A percentile compares a stretch with the other conserved stretches of the same genome.
phyloP scores from a whole-genome alignment of 2,113 vertebrate species.

The Chionis minor region DNA sequence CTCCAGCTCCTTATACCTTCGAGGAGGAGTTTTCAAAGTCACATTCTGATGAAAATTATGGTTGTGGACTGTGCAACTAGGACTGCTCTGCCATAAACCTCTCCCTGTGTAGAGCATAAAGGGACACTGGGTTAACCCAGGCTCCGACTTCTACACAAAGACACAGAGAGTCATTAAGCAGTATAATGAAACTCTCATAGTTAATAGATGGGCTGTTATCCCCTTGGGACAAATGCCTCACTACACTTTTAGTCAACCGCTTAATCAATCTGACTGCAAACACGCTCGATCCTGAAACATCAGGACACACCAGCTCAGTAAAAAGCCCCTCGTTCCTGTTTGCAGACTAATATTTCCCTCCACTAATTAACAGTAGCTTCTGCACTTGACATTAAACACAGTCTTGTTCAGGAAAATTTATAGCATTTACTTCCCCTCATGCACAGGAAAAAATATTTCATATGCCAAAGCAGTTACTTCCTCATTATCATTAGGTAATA shows the following conservation, averaged over 20 bases:
- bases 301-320: neutral
- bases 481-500: conserved; percentile 50
- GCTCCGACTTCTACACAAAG: neutral
- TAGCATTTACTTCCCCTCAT: conserved; percentile 22
- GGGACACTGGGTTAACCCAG: neutral
- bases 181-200: neutral
- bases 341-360: neutral
- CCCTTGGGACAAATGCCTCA: neutral
- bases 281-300: neutral
- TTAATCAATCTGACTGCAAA: conserved; percentile 22
- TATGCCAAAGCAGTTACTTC: conserved; percentile 29
- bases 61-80: neutral
- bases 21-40: neutral
- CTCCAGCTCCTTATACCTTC: neutral
- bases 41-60: neutral
- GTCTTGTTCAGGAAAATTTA: conserved; percentile 43
- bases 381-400: conserved; percentile 48
- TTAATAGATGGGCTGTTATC: neutral
- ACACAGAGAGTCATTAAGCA: neutral
- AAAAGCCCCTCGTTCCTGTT: neutral
- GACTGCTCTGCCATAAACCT: neutral
- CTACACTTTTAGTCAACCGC: neutral
- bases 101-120: neutral
- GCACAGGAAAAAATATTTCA: conserved; percentile 54
- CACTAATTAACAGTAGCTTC: conserved; percentile 28